Base-by-base conservation (phyloP, 2,888 invertebrate species). In the Acronicta leporina region DNA sequence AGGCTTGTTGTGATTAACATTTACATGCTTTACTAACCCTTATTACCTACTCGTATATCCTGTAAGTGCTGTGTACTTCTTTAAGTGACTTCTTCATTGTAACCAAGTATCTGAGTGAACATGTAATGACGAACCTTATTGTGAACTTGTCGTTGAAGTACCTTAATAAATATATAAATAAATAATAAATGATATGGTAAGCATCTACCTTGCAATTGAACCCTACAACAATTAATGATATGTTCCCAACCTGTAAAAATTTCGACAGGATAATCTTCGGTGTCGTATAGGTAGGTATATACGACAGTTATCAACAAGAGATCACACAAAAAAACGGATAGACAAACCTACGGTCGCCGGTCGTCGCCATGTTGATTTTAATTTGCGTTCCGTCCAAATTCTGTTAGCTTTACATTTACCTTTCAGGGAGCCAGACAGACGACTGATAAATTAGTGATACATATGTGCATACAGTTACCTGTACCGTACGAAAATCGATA, bases 381-480 rank as follows among this genome's bases (percentile, higher is more conserved):
- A 75, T 77, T 75, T 67, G 64, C 64, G 75, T 74, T 54, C 63
- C 54, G 60, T 67, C 53, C 58, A 57, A 67, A 58, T 75, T 63
- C 53, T 77, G 75, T 75, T 75, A 67, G 75, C 71, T 74, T 77
- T 77, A 67, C 68, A 77, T 74, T 71, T 71, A 67, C 71, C 61
- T 76, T 74, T 40, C 56, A 67, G 45, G 46, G 50, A 27, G 35
- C 61, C 71, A 74, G 68, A 62, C 60, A 70, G 71, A 60, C 63
- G 62, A 55, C 62, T 64, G 74, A 67, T 74, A 63, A 74, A 77
- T 75, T 77, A 71, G 71, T 67, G 67, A 70, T 60, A 64, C 46
- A 54, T 51, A 44, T 54, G 50, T 49, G 53, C 58, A 58, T 13
- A 14, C 25, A 9, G 46, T 30, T 47, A 43, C 38, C 30, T 55